A percentile compares a stretch with the other conserved stretches of the same genome.
These are phyloP conservation scores for Coptodon rendalli DNA, from an alignment of 2,113 vertebrate genomes.

Conservation along the genomic window DNA sequence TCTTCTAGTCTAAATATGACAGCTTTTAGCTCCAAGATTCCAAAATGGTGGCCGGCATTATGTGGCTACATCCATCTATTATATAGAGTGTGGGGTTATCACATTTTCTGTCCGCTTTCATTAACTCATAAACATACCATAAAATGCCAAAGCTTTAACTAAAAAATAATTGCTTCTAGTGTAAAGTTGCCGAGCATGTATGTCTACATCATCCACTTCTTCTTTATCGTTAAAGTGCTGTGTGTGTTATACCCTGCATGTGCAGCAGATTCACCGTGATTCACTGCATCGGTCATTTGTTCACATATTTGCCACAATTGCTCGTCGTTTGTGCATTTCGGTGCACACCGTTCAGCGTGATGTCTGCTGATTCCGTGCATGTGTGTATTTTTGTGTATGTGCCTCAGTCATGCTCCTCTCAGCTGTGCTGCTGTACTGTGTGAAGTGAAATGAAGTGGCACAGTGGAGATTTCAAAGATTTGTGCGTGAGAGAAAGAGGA, in stretches of 20 bases:
- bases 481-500: neutral
- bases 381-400: neutral
- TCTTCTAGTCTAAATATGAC: neutral
- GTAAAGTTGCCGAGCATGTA: neutral
- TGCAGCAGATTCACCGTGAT: neutral
- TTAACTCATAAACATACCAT: neutral
- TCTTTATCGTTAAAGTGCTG: neutral
- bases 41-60: fast-evolving
- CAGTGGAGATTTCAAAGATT: slow-evolving; percentile 16
- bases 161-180: fast-evolving
- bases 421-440: neutral
- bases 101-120: neutral
- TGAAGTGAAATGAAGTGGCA: slow-evolving; percentile 36
- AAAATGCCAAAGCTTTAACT: neutral
- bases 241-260: neutral
- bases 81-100: neutral
- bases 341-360: neutral
- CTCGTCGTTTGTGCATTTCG: neutral
- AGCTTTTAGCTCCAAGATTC: neutral
- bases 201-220: neutral
- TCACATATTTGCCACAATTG: neutral
- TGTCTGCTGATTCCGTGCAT: slow-evolving; percentile 6
- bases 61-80: neutral
- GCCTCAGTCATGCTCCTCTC: neutral
- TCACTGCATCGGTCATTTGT: neutral